Evolutionary conservation across 2,888 invertebrate genomes (phyloP).

Genomic region (Coleophora flavipennella): DNA sequence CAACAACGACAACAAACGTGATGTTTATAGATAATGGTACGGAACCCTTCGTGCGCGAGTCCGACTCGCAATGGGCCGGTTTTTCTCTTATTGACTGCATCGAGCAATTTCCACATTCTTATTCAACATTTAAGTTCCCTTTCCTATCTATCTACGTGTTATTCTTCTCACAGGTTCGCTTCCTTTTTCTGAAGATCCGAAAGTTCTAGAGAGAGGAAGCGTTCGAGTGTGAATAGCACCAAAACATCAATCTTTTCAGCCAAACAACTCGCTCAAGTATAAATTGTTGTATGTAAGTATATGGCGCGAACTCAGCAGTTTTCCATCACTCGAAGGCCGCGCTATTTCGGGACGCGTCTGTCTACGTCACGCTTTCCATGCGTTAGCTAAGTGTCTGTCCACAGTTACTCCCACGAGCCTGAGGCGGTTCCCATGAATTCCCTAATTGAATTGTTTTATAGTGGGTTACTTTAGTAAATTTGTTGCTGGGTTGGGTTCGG

Average conservation of each 20-base stretch:
- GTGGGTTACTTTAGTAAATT: too few relatives aligned
- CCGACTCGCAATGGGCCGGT: too few relatives aligned
- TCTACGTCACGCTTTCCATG: slow-evolving; percentile 47
- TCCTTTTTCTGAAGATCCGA: not conserved
- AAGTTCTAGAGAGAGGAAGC: not conserved
- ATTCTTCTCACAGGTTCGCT: too few relatives aligned
- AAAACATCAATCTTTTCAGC: slow-evolving; percentile 1
- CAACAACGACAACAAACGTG: too few relatives aligned
- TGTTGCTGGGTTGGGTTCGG: too few relatives aligned
- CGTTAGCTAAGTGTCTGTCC: slow-evolving; percentile 4
- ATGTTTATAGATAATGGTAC: too few relatives aligned
- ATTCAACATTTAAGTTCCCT: too few relatives aligned
- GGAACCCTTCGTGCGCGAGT: too few relatives aligned
- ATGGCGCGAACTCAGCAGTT: slow-evolving; percentile 36
- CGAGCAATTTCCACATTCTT: too few relatives aligned
- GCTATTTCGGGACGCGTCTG: slow-evolving; percentile 42
- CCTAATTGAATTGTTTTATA: slow-evolving; percentile 1
- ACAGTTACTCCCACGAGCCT: slow-evolving; percentile 2
- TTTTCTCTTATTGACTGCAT: too few relatives aligned
- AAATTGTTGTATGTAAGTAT: slow-evolving; percentile 18
- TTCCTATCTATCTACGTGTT: too few relatives aligned
- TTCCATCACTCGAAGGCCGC: slow-evolving; percentile 55
- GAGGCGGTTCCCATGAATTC: slow-evolving; percentile 2
- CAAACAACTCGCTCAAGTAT: slow-evolving; percentile 20
- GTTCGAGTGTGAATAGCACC: not conserved